These are phyloP conservation scores for Erpobdella octoculata DNA, from an alignment of 2,888 invertebrate species.

Conservation along the genomic window DNA sequence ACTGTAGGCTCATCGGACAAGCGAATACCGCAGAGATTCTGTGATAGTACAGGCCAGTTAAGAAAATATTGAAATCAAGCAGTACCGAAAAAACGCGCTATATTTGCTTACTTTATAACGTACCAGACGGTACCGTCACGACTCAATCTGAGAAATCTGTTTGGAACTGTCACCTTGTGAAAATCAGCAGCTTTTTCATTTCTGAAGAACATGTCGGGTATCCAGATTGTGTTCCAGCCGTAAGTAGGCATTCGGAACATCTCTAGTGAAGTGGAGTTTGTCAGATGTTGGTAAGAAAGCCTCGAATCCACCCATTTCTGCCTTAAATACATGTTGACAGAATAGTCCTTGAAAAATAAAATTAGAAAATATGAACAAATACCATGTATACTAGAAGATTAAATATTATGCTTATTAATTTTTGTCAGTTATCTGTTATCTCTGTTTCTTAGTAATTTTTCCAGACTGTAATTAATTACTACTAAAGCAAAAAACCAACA, in stretches of 20 bases:
- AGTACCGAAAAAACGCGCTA: background rate
- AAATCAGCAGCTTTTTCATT: constrained; percentile 21
- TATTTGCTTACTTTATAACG: constrained; percentile 33
- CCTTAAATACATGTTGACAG: constrained; percentile 66
- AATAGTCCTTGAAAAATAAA: constrained; percentile 21
- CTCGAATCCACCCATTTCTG: constrained; percentile 86
- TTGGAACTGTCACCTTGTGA: constrained; percentile 21
- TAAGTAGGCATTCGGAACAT: constrained; percentile 17
- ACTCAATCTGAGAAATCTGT: constrained; percentile 33
- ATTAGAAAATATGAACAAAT: too few species aligned
- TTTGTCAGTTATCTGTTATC: too few species aligned
- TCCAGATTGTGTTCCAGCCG: constrained; percentile 15
- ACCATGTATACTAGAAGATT: too few species aligned
- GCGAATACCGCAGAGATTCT: constrained; percentile 22
- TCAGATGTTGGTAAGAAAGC: constrained; percentile 50
- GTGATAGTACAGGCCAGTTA: too few species aligned
- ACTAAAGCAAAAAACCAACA: too few species aligned
- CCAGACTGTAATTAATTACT: too few species aligned
- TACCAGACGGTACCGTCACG: constrained; percentile 34
- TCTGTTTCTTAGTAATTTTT: too few species aligned
- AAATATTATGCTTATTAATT: too few species aligned
- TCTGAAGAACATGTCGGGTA: constrained; percentile 18
- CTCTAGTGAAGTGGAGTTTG: constrained; percentile 18
- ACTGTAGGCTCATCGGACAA: constrained; percentile 26
- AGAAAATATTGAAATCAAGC: background rate